A percentile compares a stretch with the other conserved stretches of the same genome.
phyloP scores from a whole-genome alignment of 2,113 vertebrate species.

The Nerophis ophidion region DNA sequence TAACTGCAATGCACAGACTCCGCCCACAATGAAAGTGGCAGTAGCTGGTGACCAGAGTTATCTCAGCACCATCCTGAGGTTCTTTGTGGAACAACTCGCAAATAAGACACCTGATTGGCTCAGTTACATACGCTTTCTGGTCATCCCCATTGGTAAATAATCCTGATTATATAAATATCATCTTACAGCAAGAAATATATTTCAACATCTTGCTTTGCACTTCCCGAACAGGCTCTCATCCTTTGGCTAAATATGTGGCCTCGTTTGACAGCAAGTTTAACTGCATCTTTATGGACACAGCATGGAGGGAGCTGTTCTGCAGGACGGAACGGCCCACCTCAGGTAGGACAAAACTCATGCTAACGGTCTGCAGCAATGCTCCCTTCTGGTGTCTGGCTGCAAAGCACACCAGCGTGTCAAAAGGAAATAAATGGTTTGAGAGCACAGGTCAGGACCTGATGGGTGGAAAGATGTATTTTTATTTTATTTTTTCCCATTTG shows the following conservation, averaged over 20 bases:
- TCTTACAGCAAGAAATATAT: background rate
- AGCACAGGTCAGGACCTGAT: conserved; percentile 33
- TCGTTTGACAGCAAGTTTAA: conserved; percentile 73
- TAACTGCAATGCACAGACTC: conserved; percentile 75
- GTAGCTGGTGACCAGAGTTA: conserved; percentile 73
- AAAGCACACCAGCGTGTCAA: conserved; percentile 22
- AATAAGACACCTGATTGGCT: conserved; percentile 77
- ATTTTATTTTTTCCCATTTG: conserved; percentile 17
- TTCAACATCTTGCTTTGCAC: background rate
- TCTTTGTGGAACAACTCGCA: conserved; percentile 76
- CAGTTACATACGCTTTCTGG: conserved; percentile 73
- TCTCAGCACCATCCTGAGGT: conserved; percentile 73
- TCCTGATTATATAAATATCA: background rate
- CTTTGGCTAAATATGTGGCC: conserved; percentile 73
- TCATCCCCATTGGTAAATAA: conserved; percentile 68
- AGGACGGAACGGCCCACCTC: conserved; percentile 67
- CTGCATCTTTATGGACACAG: conserved; percentile 74
- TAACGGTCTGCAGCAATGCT: background rate
- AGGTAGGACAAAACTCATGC: conserved; percentile 44
- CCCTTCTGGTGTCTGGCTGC: conserved; percentile 7
- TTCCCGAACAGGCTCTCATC: conserved; percentile 66
- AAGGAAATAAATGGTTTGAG: conserved; percentile 34
- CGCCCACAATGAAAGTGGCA: conserved; percentile 72
- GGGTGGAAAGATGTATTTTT: conserved; percentile 14
- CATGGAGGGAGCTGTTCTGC: conserved; percentile 76